Conservation (phyloP, 1,140 invertebrate genomes). For the Pachyrhynchus sulphureomaculatus region DNA sequence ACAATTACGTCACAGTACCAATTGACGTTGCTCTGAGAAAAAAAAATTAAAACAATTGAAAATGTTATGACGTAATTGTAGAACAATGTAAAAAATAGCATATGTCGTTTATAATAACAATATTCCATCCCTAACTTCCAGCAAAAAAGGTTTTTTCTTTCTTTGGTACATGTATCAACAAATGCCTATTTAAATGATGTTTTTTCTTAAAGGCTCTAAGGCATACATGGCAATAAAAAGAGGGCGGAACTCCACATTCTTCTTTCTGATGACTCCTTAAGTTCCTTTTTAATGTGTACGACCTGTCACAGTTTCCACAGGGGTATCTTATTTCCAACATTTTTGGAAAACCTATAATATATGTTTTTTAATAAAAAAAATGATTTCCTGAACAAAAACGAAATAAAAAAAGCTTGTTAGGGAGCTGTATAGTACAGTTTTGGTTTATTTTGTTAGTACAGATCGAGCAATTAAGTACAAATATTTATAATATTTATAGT, state of each 20-base stretch:
- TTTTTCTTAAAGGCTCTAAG: constrained; percentile 69
- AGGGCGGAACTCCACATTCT: constrained; percentile 41
- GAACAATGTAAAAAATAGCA: too few species aligned
- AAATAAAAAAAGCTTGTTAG: too few species aligned
- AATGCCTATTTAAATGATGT: constrained; percentile 54
- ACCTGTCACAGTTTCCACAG: constrained; percentile 39
- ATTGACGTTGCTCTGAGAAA: too few species aligned
- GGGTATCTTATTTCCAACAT: constrained; percentile 17
- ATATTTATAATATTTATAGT: too few species aligned
- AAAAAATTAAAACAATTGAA: too few species aligned
- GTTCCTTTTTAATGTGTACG: constrained; percentile 41
- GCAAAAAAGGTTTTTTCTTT: not conserved
- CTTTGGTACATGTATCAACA: constrained; percentile 17
- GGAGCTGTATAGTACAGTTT: too few species aligned
- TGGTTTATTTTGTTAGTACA: too few species aligned
- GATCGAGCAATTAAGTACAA: too few species aligned
- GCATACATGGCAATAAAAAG: constrained; percentile 58
- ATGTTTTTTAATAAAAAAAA: not conserved
- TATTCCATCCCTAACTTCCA: not conserved
- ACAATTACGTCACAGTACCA: too few species aligned
- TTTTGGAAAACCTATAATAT: constrained; percentile 3
- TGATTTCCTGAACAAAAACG: too few species aligned
- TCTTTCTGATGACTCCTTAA: constrained; percentile 41
- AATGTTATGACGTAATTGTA: too few species aligned
- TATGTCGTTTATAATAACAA: too few species aligned